These are phyloP conservation scores for Ramphastos sulfuratus DNA, from an alignment of 2,113 vertebrate species.

Conservation along the genomic window DNA sequence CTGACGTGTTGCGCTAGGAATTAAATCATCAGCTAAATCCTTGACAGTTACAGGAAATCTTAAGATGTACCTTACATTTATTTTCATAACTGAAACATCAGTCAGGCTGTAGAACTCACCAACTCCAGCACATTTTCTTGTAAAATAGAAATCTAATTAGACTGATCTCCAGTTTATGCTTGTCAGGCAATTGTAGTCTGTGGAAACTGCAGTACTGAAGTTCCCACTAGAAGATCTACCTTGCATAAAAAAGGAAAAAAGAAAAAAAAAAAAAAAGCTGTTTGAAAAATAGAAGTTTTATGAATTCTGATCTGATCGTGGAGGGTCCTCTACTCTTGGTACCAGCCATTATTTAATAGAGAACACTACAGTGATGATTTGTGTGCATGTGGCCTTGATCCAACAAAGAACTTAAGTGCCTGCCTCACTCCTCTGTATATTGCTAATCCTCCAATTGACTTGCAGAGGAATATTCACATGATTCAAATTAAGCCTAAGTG, in stretches of 20 bases:
- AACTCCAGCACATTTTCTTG: neutral
- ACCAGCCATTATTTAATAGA: neutral
- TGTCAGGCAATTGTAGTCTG: neutral
- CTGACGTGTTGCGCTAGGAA: neutral
- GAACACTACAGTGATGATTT: neutral
- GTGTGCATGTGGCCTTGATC: neutral
- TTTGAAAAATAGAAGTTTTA: neutral
- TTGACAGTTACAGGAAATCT: neutral
- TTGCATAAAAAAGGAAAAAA: no score
- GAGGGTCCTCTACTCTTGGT: neutral
- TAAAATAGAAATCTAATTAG: neutral
- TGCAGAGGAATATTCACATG: neutral
- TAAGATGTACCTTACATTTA: neutral
- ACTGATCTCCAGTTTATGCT: neutral
- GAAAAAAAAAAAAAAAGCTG: neutral
- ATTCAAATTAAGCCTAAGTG: slow-evolving; percentile 47
- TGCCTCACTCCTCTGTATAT: neutral
- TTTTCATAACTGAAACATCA: neutral
- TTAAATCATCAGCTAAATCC: neutral
- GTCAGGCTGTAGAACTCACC: neutral
- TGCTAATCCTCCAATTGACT: slow-evolving; percentile 3
- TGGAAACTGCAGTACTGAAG: neutral
- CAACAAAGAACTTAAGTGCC: slow-evolving; percentile 7
- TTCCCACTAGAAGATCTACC: neutral
- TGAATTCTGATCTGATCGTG: neutral